These are phyloP conservation scores for Eumacrocentrus americanus DNA, from an alignment of 2,888 invertebrate species.

Conservation along the genomic window DNA sequence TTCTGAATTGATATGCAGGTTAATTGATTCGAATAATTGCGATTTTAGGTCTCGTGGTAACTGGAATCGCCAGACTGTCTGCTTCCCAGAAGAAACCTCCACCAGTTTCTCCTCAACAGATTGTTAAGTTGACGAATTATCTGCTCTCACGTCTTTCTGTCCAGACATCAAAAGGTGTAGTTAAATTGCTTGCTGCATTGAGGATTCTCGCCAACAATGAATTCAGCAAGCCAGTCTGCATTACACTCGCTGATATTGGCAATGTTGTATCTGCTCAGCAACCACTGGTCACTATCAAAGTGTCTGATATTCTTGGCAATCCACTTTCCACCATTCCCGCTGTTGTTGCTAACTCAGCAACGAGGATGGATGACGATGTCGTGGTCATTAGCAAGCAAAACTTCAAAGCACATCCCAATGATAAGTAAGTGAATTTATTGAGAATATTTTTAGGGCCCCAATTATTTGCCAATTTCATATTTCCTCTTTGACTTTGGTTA, in stretches of 20 bases:
- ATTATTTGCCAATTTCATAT: constrained; percentile 52
- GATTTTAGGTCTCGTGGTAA: constrained; percentile 65
- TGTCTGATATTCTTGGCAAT: constrained; percentile 78
- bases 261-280: constrained; percentile 74
- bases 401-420: constrained; percentile 58
- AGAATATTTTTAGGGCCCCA: constrained; percentile 43
- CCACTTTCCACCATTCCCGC: constrained; percentile 70
- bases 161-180: constrained; percentile 82
- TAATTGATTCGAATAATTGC: constrained; percentile 3
- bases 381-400: constrained; percentile 73
- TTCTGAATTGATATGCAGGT: background rate
- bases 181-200: constrained; percentile 80
- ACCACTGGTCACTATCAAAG: constrained; percentile 74
- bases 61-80: constrained; percentile 70
- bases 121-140: constrained; percentile 89
- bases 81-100: constrained; percentile 70
- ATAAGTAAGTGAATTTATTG: constrained; percentile 54
- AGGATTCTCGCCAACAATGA: constrained; percentile 73
- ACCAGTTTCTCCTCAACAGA: constrained; percentile 78
- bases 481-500: constrained; percentile 47
- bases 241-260: constrained; percentile 79
- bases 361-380: constrained; percentile 74
- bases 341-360: constrained; percentile 79
- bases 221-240: constrained; percentile 77
- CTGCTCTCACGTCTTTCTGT: constrained; percentile 88